Evolutionary conservation across 2,797 vertebrate genomes (phyloP).

Genomic region (Morelia viridis): DNA sequence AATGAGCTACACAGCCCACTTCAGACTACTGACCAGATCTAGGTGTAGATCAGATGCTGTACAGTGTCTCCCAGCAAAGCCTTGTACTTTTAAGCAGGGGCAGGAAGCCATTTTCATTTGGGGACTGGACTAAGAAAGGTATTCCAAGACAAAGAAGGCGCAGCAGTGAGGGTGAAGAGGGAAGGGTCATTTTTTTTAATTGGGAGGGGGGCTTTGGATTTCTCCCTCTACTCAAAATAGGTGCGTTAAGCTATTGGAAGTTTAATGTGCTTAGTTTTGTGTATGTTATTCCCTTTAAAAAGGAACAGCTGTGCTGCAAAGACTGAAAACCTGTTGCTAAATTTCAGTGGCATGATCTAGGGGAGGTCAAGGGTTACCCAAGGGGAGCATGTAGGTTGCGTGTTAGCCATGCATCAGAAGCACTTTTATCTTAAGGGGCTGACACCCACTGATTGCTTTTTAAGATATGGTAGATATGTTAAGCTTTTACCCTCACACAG

Average conservation of each 20-base stretch:
- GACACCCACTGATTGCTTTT: not conserved
- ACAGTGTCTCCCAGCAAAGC: not conserved
- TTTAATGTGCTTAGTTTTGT: not conserved
- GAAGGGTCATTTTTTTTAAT: not conserved
- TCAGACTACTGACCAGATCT: not conserved
- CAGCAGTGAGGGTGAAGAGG: not conserved
- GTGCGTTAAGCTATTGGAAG: not conserved
- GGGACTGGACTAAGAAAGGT: not conserved
- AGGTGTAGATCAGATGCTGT: not conserved
- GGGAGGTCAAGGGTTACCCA: not conserved
- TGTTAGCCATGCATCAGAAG: not conserved
- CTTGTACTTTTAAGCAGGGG: not conserved
- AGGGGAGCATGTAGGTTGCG: not conserved
- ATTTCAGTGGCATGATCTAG: not conserved
- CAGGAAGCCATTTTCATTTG: not conserved
- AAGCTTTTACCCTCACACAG: not conserved
- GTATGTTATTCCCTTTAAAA: not conserved
- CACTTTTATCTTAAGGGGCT: not conserved
- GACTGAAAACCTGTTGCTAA: not conserved
- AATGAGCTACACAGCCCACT: not conserved
- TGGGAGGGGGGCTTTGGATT: not conserved
- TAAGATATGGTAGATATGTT: not conserved
- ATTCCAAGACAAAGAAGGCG: not conserved
- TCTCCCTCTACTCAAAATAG: not conserved
- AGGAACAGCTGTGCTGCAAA: not conserved